Evolutionary conservation across 2,888 invertebrate species (phyloP).

Genomic region (Erannis defoliaria): DNA sequence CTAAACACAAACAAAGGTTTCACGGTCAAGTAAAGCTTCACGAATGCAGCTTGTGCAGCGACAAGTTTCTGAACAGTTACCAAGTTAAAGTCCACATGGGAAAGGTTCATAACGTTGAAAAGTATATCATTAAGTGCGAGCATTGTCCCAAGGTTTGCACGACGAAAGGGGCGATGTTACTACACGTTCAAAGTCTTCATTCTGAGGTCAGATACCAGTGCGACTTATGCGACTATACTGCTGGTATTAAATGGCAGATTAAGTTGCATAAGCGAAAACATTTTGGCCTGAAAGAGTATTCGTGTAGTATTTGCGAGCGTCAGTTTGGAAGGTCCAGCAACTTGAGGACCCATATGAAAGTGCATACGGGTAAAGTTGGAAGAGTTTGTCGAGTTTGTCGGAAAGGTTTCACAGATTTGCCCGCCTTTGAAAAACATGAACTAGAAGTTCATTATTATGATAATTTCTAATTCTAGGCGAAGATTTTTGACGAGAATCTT

Average conservation of each 20-base stretch:
- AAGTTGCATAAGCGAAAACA: slow-evolving; percentile 80
- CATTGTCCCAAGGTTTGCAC: slow-evolving; percentile 74
- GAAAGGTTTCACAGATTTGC: slow-evolving; percentile 61
- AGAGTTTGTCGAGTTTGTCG: slow-evolving; percentile 69
- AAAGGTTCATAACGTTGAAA: slow-evolving; percentile 72
- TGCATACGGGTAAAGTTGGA: slow-evolving; percentile 68
- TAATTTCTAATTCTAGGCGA: slow-evolving; percentile 45
- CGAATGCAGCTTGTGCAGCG: slow-evolving; percentile 65
- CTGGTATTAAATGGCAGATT: slow-evolving; percentile 69
- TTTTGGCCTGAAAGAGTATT: slow-evolving; percentile 78
- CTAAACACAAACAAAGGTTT: slow-evolving; percentile 63
- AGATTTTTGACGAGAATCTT: not conserved
- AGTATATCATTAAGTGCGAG: slow-evolving; percentile 70
- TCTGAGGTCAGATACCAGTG: slow-evolving; percentile 66
- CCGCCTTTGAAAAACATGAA: slow-evolving; percentile 60
- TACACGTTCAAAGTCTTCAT: slow-evolving; percentile 83
- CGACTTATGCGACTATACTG: slow-evolving; percentile 70
- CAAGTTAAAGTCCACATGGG: slow-evolving; percentile 74
- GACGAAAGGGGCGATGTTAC: slow-evolving; percentile 82
- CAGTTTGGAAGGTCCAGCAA: slow-evolving; percentile 85
- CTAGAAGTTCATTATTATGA: slow-evolving; percentile 60
- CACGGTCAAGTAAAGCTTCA: slow-evolving; percentile 60
- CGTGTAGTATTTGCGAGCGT: slow-evolving; percentile 85
- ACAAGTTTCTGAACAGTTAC: slow-evolving; percentile 61
- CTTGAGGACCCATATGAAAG: slow-evolving; percentile 71